Evolutionary conservation across 2,888 invertebrate species (phyloP).

Genomic region (Scelioninae gen. 2): DNA sequence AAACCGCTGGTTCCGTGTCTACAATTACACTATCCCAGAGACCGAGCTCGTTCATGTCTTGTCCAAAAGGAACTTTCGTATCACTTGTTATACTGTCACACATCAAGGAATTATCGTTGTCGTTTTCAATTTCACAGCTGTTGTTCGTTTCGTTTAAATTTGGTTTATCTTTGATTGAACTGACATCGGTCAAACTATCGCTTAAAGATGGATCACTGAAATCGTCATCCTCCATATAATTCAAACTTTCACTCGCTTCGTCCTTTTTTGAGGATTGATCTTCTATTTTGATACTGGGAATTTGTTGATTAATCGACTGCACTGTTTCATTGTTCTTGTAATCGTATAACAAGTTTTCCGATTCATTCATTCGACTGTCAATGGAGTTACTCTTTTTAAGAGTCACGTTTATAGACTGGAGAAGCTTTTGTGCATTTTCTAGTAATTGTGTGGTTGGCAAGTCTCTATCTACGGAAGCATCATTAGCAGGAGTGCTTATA

Average conservation of each 20-base stretch:
- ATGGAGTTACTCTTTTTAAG: conserved; percentile 65
- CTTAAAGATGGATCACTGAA: conserved; percentile 63
- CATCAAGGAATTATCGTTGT: conserved; percentile 46
- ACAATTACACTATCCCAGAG: conserved; percentile 61
- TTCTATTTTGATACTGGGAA: conserved; percentile 39
- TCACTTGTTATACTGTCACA: conserved; percentile 49
- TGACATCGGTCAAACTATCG: conserved; percentile 64
- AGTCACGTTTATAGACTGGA: conserved; percentile 75
- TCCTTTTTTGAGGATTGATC: conserved; percentile 14
- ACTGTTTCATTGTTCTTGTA: conserved; percentile 3
- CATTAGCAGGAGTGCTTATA: conserved; percentile 1
- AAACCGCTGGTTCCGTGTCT: conserved; percentile 69
- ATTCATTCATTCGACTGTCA: conserved; percentile 67
- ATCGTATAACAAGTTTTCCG: conserved; percentile 60
- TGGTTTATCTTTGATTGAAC: conserved; percentile 39
- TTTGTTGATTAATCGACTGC: conserved; percentile 10
- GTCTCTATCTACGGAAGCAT: conserved; percentile 28
- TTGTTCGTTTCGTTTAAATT: conserved; percentile 24
- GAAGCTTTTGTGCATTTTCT: conserved; percentile 74
- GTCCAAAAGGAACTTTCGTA: conserved; percentile 27
- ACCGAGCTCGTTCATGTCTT: conserved; percentile 31
- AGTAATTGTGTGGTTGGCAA: conserved; percentile 71
- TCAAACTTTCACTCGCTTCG: conserved; percentile 1
- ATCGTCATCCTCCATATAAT: conserved; percentile 54
- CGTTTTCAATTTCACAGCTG: conserved; percentile 42